A percentile compares a stretch with the other conserved stretches of the same genome.
These are phyloP conservation scores for Candidula unifasciata DNA, from an alignment of 2,888 invertebrate genomes.

Conservation along the genomic window DNA sequence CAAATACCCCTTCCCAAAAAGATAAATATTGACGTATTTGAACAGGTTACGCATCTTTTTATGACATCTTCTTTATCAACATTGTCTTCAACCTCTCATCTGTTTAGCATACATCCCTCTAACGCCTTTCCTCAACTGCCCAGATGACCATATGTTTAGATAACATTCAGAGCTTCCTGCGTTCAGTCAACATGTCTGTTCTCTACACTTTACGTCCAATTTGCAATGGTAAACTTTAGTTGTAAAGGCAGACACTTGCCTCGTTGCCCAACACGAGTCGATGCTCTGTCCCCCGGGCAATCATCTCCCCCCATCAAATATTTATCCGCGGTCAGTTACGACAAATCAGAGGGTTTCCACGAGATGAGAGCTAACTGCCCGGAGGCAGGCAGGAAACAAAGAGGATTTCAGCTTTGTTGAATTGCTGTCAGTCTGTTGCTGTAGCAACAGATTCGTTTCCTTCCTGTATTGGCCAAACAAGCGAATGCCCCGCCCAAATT, in stretches of 20 bases:
- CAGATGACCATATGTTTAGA: constrained; percentile 10
- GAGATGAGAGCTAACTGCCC: constrained; percentile 9
- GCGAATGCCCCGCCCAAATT: constrained; percentile 17
- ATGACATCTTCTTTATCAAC: too few relatives aligned
- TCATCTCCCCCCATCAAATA: constrained; percentile 32
- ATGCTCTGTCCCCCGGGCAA: neutral
- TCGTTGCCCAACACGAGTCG: neutral
- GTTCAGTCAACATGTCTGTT: neutral
- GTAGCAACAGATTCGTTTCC: constrained; percentile 41
- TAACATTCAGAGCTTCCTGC: neutral
- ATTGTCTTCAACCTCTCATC: too few relatives aligned
- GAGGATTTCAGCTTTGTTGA: constrained; percentile 35
- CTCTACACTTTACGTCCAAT: neutral
- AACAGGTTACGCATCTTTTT: too few relatives aligned
- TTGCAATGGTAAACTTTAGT: neutral
- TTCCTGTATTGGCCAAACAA: constrained; percentile 43
- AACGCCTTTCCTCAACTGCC: neutral
- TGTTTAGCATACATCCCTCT: too few relatives aligned
- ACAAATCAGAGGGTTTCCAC: constrained; percentile 28
- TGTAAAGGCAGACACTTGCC: neutral
- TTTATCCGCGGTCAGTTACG: constrained; percentile 36
- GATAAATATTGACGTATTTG: too few relatives aligned
- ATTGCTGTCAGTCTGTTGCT: constrained; percentile 24
- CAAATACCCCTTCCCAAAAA: too few relatives aligned
- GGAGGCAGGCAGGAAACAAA: constrained; percentile 15